Evolutionary conservation across 2,888 invertebrate species (phyloP).

Genomic region (Stenodera caucasica): DNA sequence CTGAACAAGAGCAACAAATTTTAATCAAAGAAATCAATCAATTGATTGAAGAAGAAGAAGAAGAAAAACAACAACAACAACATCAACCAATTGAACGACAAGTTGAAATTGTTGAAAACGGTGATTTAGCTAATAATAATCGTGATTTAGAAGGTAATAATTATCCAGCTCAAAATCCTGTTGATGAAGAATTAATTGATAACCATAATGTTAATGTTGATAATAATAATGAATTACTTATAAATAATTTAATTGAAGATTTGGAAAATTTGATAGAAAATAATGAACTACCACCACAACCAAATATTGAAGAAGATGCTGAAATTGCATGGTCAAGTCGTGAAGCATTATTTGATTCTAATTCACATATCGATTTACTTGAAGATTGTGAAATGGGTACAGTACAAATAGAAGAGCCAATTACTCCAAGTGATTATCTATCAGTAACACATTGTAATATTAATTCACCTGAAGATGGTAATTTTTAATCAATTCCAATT

Average conservation of each 20-base stretch:
- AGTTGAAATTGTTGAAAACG: constrained; percentile 54
- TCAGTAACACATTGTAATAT: neutral
- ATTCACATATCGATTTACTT: constrained; percentile 49
- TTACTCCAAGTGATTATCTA: neutral
- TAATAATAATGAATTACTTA: constrained; percentile 8
- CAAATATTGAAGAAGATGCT: neutral
- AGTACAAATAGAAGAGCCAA: neutral
- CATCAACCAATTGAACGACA: neutral
- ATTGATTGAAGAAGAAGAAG: constrained; percentile 2
- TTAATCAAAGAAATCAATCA: neutral
- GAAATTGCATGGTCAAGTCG: constrained; percentile 19
- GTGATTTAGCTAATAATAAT: constrained; percentile 60
- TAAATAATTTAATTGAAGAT: neutral
- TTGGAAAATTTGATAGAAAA: neutral
- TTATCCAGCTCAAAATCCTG: constrained; percentile 47
- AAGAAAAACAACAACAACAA: neutral
- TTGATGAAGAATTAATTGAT: constrained; percentile 14
- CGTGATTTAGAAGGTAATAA: constrained; percentile 59
- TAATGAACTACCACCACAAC: neutral
- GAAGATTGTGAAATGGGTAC: constrained; percentile 47
- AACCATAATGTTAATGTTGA: constrained; percentile 4
- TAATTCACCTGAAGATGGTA: neutral
- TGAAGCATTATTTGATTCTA: constrained; percentile 52
- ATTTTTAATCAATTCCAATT: neutral
- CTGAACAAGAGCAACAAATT: constrained; percentile 24